These are phyloP conservation scores for Phyto melanocephala DNA, from an alignment of 2,888 invertebrate species.

Conservation along the genomic window DNA sequence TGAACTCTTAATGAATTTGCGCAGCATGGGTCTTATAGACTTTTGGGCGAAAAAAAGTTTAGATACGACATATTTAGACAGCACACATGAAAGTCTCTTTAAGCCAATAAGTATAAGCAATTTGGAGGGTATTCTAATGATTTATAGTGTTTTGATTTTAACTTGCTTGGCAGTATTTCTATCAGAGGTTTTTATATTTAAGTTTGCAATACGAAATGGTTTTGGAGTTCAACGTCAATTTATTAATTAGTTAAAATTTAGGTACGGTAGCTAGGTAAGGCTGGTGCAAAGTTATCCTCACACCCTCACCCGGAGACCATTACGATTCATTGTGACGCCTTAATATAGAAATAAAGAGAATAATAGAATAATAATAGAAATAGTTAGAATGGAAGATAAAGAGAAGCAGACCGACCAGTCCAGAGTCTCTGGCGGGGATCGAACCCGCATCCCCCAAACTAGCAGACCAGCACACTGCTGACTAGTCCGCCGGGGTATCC, in stretches of 20 bases:
- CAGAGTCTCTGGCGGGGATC: too few species aligned
- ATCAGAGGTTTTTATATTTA: constrained; percentile 27
- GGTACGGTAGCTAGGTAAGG: too few species aligned
- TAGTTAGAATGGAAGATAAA: too few species aligned
- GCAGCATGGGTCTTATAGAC: constrained; percentile 65
- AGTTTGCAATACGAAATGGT: not conserved
- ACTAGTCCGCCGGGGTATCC: too few species aligned
- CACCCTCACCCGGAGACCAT: too few species aligned
- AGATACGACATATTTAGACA: constrained; percentile 38
- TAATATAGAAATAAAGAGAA: too few species aligned
- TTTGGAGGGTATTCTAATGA: constrained; percentile 53
- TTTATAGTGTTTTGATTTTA: constrained; percentile 30
- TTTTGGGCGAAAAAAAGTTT: constrained; percentile 65
- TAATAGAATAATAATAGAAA: too few species aligned
- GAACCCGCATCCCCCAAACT: too few species aligned
- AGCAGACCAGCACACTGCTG: too few species aligned
- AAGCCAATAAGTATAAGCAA: constrained; percentile 21
- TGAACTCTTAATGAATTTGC: constrained; percentile 62
- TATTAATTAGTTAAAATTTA: not conserved
- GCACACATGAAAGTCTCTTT: not conserved
- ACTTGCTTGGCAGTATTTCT: constrained; percentile 26
- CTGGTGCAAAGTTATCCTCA: too few species aligned
- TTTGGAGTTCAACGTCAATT: not conserved
- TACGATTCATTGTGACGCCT: too few species aligned
- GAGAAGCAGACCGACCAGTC: too few species aligned